These are phyloP conservation scores for Mythimna impura DNA, from an alignment of 2,888 invertebrate genomes.

Conservation along the genomic window DNA sequence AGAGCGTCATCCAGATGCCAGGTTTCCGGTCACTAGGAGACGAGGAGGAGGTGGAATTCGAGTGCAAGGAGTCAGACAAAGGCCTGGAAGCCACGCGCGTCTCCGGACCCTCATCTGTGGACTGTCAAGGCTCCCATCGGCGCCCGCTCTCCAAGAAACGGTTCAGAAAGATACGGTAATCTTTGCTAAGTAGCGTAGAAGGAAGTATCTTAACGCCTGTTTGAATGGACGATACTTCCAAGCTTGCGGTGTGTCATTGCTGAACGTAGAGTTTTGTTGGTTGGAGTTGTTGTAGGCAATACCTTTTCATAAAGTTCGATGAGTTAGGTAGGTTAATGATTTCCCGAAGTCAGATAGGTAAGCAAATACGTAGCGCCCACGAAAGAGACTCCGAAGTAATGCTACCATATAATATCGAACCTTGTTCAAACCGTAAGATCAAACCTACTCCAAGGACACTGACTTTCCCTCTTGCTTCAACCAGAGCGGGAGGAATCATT, in stretches of 20 bases:
- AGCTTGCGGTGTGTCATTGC: conserved; percentile 47
- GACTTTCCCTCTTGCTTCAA: too few relatives aligned
- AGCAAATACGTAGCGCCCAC: neutral
- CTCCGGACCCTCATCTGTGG: conserved; percentile 93
- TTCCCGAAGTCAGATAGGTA: neutral
- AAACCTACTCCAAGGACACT: neutral
- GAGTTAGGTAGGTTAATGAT: neutral
- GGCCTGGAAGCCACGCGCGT: conserved; percentile 97
- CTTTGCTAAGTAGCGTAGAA: conserved; percentile 50
- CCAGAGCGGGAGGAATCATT: too few relatives aligned
- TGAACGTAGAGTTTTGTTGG: conserved; percentile 9
- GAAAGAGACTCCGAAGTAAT: neutral
- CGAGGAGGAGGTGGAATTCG: conserved; percentile 97
- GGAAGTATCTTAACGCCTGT: conserved; percentile 45
- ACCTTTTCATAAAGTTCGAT: neutral
- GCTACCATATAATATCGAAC: neutral
- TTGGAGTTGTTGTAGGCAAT: neutral
- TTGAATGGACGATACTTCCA: conserved; percentile 47
- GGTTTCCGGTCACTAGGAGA: conserved; percentile 97
- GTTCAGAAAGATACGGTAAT: conserved; percentile 95
- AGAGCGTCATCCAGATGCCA: conserved; percentile 97
- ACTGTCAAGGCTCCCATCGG: conserved; percentile 95
- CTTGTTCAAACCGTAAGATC: neutral
- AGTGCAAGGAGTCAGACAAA: conserved; percentile 95
- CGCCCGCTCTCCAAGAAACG: conserved; percentile 95